Percentiles rank a stretch among this genome's conserved stretches.
Conservation (phyloP, 2,113 vertebrate species). For the Garra rufa region DNA sequence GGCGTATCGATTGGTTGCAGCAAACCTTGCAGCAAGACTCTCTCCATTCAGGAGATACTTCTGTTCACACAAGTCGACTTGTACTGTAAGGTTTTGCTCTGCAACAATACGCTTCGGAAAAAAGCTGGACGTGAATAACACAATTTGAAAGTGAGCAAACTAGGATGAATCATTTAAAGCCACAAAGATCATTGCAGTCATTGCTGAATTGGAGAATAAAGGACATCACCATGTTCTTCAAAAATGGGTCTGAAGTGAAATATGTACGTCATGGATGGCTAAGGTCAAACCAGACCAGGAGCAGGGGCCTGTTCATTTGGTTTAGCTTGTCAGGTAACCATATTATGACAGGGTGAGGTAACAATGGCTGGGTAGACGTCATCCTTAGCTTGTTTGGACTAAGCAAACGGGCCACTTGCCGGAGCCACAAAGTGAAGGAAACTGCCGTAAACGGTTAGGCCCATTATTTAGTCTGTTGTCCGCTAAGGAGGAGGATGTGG, state of each 20-base stretch:
- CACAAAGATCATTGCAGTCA: slow-evolving; percentile 38
- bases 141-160: slow-evolving; percentile 37
- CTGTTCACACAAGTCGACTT: slow-evolving; percentile 66
- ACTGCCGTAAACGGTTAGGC: slow-evolving; percentile 41
- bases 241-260: slow-evolving; percentile 75
- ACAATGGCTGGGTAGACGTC: slow-evolving; percentile 62
- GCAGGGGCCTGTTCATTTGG: slow-evolving; percentile 40
- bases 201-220: slow-evolving; percentile 65
- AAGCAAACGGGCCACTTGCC: slow-evolving; percentile 44
- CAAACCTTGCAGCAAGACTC: slow-evolving; percentile 72
- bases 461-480: slow-evolving; percentile 40
- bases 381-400: slow-evolving; percentile 53
- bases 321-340: slow-evolving; percentile 43
- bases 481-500: slow-evolving; percentile 35
- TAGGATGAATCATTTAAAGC: slow-evolving; percentile 9
- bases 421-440: slow-evolving; percentile 41
- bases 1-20: slow-evolving; percentile 71
- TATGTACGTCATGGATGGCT: slow-evolving; percentile 66
- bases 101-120: background rate
- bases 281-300: slow-evolving; percentile 54
- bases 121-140: slow-evolving; percentile 14
- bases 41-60: slow-evolving; percentile 70
- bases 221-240: slow-evolving; percentile 66
- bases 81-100: slow-evolving; percentile 60
- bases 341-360: slow-evolving; percentile 67